Conservation (phyloP, 2,797 vertebrate species). For the Etheostoma nigrum region DNA sequence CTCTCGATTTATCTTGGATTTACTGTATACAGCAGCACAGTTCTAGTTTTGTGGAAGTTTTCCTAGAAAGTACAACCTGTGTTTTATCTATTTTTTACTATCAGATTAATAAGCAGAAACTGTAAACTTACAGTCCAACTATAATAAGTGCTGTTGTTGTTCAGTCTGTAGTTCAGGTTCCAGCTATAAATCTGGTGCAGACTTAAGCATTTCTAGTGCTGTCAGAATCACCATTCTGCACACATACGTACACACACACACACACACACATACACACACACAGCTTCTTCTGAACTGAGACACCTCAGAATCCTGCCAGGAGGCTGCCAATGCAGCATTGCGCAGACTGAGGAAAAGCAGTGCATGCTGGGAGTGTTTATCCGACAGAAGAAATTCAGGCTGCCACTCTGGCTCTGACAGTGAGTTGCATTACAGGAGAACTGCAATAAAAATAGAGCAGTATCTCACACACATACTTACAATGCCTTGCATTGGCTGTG, state of each 20-base stretch:
- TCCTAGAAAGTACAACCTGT: not conserved
- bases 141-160: constrained; percentile 27
- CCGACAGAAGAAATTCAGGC: constrained; percentile 77
- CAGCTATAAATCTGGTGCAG: constrained; percentile 57
- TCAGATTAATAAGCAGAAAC: constrained; percentile 18
- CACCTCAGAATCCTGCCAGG: constrained; percentile 76
- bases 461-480: constrained; percentile 40
- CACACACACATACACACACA: constrained; percentile 41
- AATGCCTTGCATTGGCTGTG: constrained; percentile 32
- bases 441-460: constrained; percentile 73
- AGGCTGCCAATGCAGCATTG: constrained; percentile 79
- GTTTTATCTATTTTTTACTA: constrained; percentile 8
- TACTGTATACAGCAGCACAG: not conserved
- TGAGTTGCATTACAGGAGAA: constrained; percentile 75
- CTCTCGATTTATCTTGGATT: not conserved
- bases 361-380: constrained; percentile 85
- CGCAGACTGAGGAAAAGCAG: constrained; percentile 76
- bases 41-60: not conserved
- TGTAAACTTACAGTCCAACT: constrained; percentile 27
- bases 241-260: constrained; percentile 30
- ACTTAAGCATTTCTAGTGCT: constrained; percentile 56
- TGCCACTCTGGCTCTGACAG: constrained; percentile 77
- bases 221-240: constrained; percentile 68
- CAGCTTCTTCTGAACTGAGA: constrained; percentile 69
- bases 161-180: constrained; percentile 34